phyloP scores from a whole-genome alignment of 1,140 invertebrate species.

The Spodoptera litura region DNA sequence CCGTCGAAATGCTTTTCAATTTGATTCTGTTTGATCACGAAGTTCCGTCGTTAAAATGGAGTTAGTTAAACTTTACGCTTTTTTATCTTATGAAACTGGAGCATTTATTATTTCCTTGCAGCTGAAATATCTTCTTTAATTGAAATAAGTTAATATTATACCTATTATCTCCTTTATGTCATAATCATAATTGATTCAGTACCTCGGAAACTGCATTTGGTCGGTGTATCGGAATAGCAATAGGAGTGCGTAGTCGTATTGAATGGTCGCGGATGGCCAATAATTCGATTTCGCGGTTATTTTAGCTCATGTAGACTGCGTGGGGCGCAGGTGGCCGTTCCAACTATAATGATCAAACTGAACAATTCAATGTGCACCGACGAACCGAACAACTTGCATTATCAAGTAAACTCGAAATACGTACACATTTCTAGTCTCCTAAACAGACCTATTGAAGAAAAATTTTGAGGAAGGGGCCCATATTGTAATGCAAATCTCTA shows the following conservation, averaged over 20 bases:
- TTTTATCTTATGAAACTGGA: slow-evolving; percentile 13
- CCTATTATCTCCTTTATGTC: slow-evolving; percentile 48
- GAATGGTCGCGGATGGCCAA: slow-evolving; percentile 71
- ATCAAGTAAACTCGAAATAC: slow-evolving; percentile 29
- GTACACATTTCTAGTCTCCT: background rate
- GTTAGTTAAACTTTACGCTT: slow-evolving; percentile 10
- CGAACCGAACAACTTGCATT: slow-evolving; percentile 27
- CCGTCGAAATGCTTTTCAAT: slow-evolving; percentile 33
- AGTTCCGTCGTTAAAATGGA: slow-evolving; percentile 40
- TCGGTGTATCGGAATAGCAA: slow-evolving; percentile 66
- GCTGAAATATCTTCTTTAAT: background rate
- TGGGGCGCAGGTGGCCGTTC: slow-evolving; percentile 70
- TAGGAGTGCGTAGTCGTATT: slow-evolving; percentile 70
- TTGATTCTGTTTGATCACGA: slow-evolving; percentile 39
- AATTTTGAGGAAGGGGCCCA: slow-evolving; percentile 60
- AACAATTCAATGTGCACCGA: slow-evolving; percentile 60
- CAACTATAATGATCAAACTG: slow-evolving; percentile 70
- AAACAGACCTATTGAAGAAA: slow-evolving; percentile 46
- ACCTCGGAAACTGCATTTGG: slow-evolving; percentile 59
- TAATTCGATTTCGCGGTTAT: slow-evolving; percentile 83
- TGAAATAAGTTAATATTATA: background rate
- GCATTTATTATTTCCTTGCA: slow-evolving; percentile 18
- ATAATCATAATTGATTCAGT: slow-evolving; percentile 63
- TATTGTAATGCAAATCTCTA: slow-evolving; percentile 76
- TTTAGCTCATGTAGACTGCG: slow-evolving; percentile 70